phyloP scores from a whole-genome alignment of 2,888 invertebrate genomes.

The Tryphoninae sp. region DNA sequence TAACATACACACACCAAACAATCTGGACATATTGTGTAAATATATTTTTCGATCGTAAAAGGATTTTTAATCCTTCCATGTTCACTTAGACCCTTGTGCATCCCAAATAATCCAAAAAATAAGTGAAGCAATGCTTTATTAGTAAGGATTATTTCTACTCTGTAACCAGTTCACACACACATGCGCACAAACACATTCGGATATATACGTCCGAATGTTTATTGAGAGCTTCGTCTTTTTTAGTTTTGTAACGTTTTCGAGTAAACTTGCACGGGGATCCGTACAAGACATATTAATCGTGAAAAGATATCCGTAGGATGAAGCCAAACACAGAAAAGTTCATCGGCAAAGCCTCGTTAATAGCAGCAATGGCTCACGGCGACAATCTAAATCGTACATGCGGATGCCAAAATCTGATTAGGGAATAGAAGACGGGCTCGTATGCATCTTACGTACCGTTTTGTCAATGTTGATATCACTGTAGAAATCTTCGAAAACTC shows the following conservation, averaged over 20 bases:
- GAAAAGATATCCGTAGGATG: background rate
- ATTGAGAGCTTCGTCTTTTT: background rate
- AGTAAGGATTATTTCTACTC: background rate
- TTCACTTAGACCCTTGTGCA: too few species aligned
- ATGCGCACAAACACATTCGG: background rate
- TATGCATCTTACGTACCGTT: constrained; percentile 4
- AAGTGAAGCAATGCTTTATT: background rate
- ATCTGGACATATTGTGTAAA: too few species aligned
- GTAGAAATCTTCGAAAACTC: background rate
- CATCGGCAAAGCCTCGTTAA: constrained; percentile 9
- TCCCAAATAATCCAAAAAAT: background rate
- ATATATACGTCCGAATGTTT: background rate
- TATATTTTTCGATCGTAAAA: too few species aligned
- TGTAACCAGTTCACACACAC: background rate
- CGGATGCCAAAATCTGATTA: background rate
- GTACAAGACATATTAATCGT: background rate
- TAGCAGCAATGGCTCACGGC: constrained; percentile 26
- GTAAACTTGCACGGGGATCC: background rate
- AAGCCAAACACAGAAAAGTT: background rate
- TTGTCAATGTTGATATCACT: constrained; percentile 7
- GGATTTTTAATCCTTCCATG: too few species aligned
- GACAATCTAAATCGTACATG: background rate
- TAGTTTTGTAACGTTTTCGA: background rate
- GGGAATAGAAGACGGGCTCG: background rate
- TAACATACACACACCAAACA: too few species aligned